Evolutionary conservation across 2,797 vertebrate species (phyloP), one percentile per base, ranked within the genome.

Genomic region (Crypturellus tataupa): DNA sequence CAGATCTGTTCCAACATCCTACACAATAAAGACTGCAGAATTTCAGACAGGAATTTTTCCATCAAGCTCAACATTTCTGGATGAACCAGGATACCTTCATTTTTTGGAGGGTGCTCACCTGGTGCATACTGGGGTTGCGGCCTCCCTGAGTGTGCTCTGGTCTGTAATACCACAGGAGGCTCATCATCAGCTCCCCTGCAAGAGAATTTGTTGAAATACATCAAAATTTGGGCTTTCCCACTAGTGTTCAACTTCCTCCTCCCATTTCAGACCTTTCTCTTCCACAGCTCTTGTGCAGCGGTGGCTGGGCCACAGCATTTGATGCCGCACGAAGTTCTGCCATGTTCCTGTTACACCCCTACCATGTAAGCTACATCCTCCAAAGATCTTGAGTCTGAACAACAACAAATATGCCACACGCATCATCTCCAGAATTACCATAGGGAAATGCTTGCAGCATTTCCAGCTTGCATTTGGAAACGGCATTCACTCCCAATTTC

Each of bases 161-260:
- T 96, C 99, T 98, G 98, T 99, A 99, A 98, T 99, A 99, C 99
- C 99, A 99, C 98, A 99, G 98, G 97, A 99, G 98, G 97, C 99
- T 99, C 99, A 99, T 99, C 99, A 99, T 99, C 98, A 99, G 98
- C 97, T 99, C 99, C 95, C 99, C 99, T 99, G 96, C 69, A 91
- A 93, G 72, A 67, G 69, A 31, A 89, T 2, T 1, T 3, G 80
- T n/a, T 18, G 23, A 37, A 86, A 47, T 6, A 62, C 0, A 1
- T 91, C 93, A 94, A 70, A 25, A 51, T 9, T 55, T 27, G 2
- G 72, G 6, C 44, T 70, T 73, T 68, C 60, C 79, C 42, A 12
- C 72, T 31, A 6, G 10, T 3, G 37, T 8, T 49, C 24, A 7
- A 55, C 72, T 37, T 64, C 76, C 65, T 44, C 49, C 73, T 75